phyloP scores from a whole-genome alignment of 2,797 vertebrate genomes.

The Arrhamphus sclerolepis region DNA sequence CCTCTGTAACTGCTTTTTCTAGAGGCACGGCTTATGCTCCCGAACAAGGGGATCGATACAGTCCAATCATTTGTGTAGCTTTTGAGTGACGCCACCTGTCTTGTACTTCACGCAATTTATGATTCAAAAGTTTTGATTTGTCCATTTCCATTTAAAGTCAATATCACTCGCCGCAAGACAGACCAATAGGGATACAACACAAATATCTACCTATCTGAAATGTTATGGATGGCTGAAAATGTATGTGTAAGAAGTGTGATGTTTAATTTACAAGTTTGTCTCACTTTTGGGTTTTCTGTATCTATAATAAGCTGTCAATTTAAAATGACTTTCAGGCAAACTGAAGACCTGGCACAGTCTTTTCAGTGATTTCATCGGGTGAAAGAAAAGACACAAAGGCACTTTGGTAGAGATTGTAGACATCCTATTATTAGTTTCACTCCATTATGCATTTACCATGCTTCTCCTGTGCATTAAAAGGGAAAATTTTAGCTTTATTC shows the following conservation, averaged over 20 bases:
- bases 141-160: conserved; percentile 49
- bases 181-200: conserved; percentile 49
- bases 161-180: conserved; percentile 36
- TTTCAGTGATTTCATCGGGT: conserved; percentile 29
- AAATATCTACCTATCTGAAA: conserved; percentile 38
- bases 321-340: conserved; percentile 31
- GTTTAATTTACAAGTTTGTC: conserved; percentile 7
- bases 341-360: conserved; percentile 28
- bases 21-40: conserved; percentile 47
- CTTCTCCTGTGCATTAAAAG: conserved; percentile 38
- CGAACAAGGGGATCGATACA: conserved; percentile 54
- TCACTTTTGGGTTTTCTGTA: conserved; percentile 26
- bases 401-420: conserved; percentile 26
- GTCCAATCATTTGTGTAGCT: conserved; percentile 47
- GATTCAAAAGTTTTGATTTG: conserved; percentile 60
- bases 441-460: conserved; percentile 44
- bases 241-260: conserved; percentile 7
- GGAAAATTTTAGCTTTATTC: conserved; percentile 34
- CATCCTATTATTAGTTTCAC: conserved; percentile 54
- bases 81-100: conserved; percentile 36
- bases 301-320: conserved; percentile 18
- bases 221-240: conserved; percentile 22
- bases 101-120: conserved; percentile 47
- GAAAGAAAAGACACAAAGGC: conserved; percentile 35
- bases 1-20: conserved; percentile 64